Base-by-base conservation (phyloP, 92 coral and sea anemone species). In the Zoanthus sansibaricus region DNA sequence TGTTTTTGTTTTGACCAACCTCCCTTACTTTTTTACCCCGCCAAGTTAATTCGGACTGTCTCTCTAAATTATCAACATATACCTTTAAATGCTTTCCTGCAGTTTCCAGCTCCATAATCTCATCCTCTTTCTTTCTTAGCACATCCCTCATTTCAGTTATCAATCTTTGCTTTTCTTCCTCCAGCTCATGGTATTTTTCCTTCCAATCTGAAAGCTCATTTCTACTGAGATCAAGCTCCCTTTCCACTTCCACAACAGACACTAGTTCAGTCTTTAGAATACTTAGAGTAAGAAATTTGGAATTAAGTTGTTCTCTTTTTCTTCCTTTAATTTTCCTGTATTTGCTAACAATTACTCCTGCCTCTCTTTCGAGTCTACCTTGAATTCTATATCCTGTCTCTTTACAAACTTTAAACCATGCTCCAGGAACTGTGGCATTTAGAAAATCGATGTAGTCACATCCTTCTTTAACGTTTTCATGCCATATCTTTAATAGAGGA, bases 1-100 rank as follows among this genome's bases (percentile, higher is more conserved):
- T 92, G 90, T 61, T 86, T 78, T 67, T 93, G 95, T 79, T 90
- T 14, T 61, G 75, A 31, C 95, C 95, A 75, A 93, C 89, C 70
- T 90, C 78, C 37, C 82, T 68, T 15, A 92, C 48, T 86, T 86
- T 86, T 70, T 85, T 92, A 48, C 91, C 93, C 55, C 75, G 82
- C 72, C 92, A 92, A 14, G 62, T 82, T 76, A 74, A 76, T 33
- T 77, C 31, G 18, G 56, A 37, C 7, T 64, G 47, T 66, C 56
- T 82, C 64, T 86, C 91, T 11, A 85, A 87, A 73, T 66, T 75
- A 80, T 75, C 88, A 80, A 93, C 84, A 85, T 93, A 93, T 4
- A 69, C 90, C 18, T 86, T 86, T 52, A 93, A 61, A 9, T 86
- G 20, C 68, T 59, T 59, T 59, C 20, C n/a, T 56, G 64, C 64